A percentile compares a stretch with the other conserved stretches of the same genome.
Evolutionary conservation across 2,113 vertebrate genomes (phyloP).

Genomic region (Phalacrocorax aristotelis): DNA sequence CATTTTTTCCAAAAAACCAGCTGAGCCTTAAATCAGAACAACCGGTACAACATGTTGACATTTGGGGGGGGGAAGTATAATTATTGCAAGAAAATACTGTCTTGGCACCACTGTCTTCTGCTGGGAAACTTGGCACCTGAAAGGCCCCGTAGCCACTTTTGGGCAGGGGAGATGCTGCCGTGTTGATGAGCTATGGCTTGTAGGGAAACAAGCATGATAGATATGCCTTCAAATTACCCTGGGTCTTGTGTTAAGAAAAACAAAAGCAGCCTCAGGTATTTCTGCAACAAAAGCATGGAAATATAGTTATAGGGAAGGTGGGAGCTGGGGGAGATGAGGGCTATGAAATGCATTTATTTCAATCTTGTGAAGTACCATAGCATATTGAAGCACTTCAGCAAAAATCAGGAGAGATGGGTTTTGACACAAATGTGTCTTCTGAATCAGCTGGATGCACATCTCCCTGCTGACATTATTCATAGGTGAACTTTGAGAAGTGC

Average conservation of each 20-base stretch:
- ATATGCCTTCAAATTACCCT: neutral
- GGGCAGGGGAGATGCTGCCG: neutral
- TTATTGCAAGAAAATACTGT: neutral
- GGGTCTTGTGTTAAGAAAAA: neutral
- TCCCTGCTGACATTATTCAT: slow-evolving; percentile 25
- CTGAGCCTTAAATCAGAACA: neutral
- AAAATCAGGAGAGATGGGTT: slow-evolving; percentile 40
- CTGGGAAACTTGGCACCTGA: neutral
- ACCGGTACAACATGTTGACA: neutral
- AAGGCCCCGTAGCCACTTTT: neutral
- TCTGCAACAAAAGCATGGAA: neutral
- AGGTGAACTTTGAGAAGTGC: slow-evolving; percentile 54
- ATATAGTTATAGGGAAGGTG: neutral
- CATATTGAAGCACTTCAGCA: neutral
- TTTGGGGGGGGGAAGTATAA: neutral
- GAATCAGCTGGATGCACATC: slow-evolving; percentile 4
- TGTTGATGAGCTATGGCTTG: neutral
- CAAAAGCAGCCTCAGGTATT: slow-evolving; percentile 6
- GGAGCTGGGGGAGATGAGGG: neutral
- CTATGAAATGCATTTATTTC: slow-evolving; percentile 42
- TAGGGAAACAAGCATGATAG: neutral
- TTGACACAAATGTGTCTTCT: slow-evolving; percentile 56
- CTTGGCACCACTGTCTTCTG: neutral
- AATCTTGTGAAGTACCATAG: neutral
- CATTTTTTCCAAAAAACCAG: neutral